phyloP scores from a whole-genome alignment of 2,888 invertebrate species.

The Alloscopus bannaensis region DNA sequence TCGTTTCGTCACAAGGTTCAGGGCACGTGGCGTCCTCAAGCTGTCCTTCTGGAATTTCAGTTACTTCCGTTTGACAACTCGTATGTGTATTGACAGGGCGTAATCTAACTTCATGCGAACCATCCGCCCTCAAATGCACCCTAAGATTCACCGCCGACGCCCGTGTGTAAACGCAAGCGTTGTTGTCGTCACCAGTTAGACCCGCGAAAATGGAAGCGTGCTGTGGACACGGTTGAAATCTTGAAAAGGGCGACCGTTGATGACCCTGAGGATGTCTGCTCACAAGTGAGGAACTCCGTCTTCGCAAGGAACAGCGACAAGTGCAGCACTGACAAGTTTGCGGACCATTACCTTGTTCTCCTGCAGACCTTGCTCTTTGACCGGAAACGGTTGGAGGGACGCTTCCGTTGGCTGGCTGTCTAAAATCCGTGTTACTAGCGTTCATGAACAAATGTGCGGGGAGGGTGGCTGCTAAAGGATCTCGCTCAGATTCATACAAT shows the following conservation, averaged over 20 bases:
- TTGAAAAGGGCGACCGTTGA: background rate
- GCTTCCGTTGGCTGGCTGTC: background rate
- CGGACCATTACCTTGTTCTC: background rate
- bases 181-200: background rate
- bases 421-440: too few relatives aligned
- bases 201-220: constrained; percentile 7
- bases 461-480: background rate
- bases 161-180: background rate
- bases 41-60: background rate
- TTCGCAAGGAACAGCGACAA: background rate
- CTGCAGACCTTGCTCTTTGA: too few relatives aligned
- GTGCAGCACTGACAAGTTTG: constrained; percentile 4
- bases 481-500: background rate
- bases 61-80: too few relatives aligned
- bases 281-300: background rate
- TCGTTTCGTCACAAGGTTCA: background rate
- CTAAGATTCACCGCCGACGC: constrained; percentile 7
- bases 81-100: too few relatives aligned
- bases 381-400: too few relatives aligned
- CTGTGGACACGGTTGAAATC: background rate
- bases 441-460: constrained; percentile 5
- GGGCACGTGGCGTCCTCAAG: background rate
- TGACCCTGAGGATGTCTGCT: background rate
- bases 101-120: background rate
- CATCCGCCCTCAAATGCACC: background rate